These are phyloP conservation scores for Thelaira solivaga DNA, from an alignment of 2,888 invertebrate species.

Conservation along the genomic window DNA sequence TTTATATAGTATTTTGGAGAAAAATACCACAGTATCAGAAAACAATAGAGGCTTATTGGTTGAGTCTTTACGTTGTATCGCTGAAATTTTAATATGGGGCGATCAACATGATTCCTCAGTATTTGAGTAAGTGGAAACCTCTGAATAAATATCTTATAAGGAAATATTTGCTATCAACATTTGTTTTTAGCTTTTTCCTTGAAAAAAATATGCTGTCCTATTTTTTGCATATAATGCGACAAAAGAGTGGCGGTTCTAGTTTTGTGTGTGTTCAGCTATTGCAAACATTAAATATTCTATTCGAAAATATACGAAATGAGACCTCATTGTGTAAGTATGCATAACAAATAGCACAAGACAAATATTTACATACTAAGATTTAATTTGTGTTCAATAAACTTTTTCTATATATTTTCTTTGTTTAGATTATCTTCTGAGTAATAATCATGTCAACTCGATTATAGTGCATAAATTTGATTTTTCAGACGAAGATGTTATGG, in stretches of 20 bases:
- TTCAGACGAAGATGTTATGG: constrained; percentile 99
- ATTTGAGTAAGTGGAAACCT: constrained; percentile 89
- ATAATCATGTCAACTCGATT: constrained; percentile 99
- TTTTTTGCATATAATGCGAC: constrained; percentile 97
- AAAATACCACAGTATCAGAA: constrained; percentile 96
- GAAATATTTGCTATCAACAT: not conserved
- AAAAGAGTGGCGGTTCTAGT: constrained; percentile 94
- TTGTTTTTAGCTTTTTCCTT: constrained; percentile 91
- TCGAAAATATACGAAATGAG: constrained; percentile 99
- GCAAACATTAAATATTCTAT: constrained; percentile 98
- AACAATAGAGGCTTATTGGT: constrained; percentile 95
- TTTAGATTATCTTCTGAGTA: constrained; percentile 97
- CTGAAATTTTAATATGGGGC: constrained; percentile 99
- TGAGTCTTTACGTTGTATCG: constrained; percentile 96
- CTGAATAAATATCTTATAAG: not conserved
- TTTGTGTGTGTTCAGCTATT: constrained; percentile 98
- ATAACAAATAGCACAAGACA: not conserved
- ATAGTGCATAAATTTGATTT: constrained; percentile 99
- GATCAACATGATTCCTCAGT: constrained; percentile 99
- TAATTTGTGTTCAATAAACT: not conserved
- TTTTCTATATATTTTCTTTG: constrained; percentile 18
- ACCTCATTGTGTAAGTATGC: constrained; percentile 96
- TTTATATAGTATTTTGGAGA: constrained; percentile 93
- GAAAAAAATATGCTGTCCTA: constrained; percentile 99
- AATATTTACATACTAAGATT: not conserved